A percentile compares a stretch with the other conserved stretches of the same genome.
Evolutionary conservation across 2,797 vertebrate genomes (phyloP).

Genomic region (Paramormyrops hopkinsi): DNA sequence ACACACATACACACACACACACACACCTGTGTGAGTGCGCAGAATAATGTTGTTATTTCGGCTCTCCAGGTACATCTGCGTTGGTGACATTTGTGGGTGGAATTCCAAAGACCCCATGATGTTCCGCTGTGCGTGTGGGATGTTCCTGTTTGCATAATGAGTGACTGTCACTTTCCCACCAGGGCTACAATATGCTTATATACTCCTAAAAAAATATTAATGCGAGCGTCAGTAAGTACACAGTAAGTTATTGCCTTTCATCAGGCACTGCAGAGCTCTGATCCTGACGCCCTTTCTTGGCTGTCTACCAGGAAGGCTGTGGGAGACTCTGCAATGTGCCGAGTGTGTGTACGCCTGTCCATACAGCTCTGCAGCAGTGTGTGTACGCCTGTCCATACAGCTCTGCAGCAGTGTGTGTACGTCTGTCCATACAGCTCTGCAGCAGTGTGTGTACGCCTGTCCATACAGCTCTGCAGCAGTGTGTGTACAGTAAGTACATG

Average conservation of each 20-base stretch:
- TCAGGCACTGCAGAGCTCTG: background rate
- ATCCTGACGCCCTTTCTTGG: background rate
- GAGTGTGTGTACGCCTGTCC: background rate
- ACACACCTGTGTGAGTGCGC: background rate
- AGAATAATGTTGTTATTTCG: background rate
- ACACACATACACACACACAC: background rate
- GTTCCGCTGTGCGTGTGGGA: constrained; percentile 8
- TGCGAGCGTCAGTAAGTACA: background rate
- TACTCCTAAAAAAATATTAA: constrained; percentile 13
- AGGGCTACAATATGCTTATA: background rate
- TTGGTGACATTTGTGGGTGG: constrained; percentile 5
- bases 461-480: background rate
- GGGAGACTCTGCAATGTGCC: background rate
- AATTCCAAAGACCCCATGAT: background rate
- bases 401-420: background rate
- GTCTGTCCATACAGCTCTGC: background rate
- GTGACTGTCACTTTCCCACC: constrained; percentile 11
- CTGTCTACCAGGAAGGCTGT: background rate
- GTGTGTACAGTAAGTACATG: background rate
- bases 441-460: background rate
- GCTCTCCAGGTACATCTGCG: constrained; percentile 4
- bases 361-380: background rate
- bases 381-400: background rate
- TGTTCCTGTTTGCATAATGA: background rate
- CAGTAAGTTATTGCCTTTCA: background rate